phyloP scores from a whole-genome alignment of 2,113 vertebrate species.

The Dipodomys spectabilis region DNA sequence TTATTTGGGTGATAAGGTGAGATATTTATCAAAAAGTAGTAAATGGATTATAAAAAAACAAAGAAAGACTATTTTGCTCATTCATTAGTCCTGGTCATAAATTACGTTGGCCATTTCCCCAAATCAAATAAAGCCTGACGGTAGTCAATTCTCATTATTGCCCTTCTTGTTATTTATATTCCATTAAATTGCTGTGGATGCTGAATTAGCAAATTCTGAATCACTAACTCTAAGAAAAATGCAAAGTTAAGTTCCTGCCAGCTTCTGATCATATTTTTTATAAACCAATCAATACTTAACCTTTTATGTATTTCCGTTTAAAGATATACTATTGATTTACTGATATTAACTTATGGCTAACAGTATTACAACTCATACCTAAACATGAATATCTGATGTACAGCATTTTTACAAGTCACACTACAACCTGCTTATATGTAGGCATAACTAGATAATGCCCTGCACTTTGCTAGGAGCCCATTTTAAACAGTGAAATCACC shows the following conservation, averaged over 20 bases:
- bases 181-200: background rate
- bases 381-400: background rate
- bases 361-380: background rate
- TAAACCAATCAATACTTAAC: background rate
- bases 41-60: background rate
- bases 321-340: background rate
- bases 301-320: conserved; percentile 32
- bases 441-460: background rate
- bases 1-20: background rate
- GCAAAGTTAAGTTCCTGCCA: background rate
- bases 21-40: background rate
- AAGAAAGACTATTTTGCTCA: background rate
- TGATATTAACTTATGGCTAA: conserved; percentile 21
- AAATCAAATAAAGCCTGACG: conserved; percentile 24
- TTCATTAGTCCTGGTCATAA: conserved; percentile 1
- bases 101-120: background rate
- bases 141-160: background rate
- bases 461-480: background rate
- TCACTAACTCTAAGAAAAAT: background rate
- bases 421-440: background rate
- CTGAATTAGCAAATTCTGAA: conserved; percentile 37
- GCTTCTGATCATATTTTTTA: background rate
- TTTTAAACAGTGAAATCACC: conserved; percentile 35
- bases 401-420: background rate
- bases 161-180: background rate